Percentiles rank a stretch among this genome's conserved stretches.
phyloP scores from a whole-genome alignment of 2,888 invertebrate species.

The Erebia ligea region DNA sequence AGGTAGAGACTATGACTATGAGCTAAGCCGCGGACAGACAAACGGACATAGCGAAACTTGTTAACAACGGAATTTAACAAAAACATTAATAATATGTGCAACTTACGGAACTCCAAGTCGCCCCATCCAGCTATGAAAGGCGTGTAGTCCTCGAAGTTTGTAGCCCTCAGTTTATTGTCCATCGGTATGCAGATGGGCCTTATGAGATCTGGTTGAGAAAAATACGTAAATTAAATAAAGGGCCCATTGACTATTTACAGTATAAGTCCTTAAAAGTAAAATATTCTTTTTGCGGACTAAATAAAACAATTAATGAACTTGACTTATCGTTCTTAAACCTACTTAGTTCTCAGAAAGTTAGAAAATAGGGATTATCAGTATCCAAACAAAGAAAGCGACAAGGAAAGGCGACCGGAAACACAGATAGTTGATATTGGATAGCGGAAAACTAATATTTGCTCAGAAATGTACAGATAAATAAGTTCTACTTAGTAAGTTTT shows the following conservation, averaged over 20 bases:
- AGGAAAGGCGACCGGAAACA: not conserved
- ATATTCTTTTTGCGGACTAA: no score
- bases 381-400: not conserved
- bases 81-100: no score
- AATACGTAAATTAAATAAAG: not conserved
- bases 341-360: not conserved
- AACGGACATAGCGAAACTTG: no score
- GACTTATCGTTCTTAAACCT: not conserved
- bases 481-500: not conserved
- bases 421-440: not conserved
- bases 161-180: slow-evolving; percentile 75
- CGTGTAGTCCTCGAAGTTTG: slow-evolving; percentile 80
- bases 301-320: not conserved
- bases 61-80: no score
- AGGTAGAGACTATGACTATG: no score
- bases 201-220: slow-evolving; percentile 82
- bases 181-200: slow-evolving; percentile 90
- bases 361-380: not conserved
- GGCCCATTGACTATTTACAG: no score
- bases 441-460: not conserved
- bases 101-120: slow-evolving; percentile 87
- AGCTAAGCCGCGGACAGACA: no score
- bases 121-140: slow-evolving; percentile 95
- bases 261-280: no score
- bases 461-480: not conserved